These are phyloP conservation scores for Spongia lamella DNA, from an alignment of 37 sponge, comb jelly and placozoan genomes.

Conservation along the genomic window DNA sequence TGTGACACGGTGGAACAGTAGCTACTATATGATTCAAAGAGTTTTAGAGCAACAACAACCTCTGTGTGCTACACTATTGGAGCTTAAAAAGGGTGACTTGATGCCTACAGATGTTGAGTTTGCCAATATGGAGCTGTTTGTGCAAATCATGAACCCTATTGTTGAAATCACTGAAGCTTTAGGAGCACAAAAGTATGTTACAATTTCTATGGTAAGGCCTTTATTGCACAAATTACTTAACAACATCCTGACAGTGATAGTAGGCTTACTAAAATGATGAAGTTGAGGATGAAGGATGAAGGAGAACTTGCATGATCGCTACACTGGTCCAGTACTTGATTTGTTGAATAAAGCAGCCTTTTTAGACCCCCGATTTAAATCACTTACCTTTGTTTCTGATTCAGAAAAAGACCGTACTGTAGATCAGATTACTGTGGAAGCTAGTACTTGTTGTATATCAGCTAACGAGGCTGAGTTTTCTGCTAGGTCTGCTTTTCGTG, in stretches of 20 bases:
- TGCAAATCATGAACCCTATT: conserved; percentile 25
- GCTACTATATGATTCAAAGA: conserved; percentile 24
- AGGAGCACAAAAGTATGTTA: conserved; percentile 27
- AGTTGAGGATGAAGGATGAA: conserved; percentile 2
- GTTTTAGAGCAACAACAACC: conserved; percentile 21
- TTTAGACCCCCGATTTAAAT: conserved; percentile 18
- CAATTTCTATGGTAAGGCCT: conserved; percentile 23
- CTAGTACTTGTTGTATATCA: too few relatives aligned
- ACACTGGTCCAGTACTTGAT: neutral
- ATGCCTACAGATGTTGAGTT: conserved; percentile 33
- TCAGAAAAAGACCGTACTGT: too few relatives aligned
- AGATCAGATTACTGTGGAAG: too few relatives aligned
- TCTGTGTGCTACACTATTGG: conserved; percentile 30
- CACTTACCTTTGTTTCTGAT: neutral
- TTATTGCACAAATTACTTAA: too few relatives aligned
- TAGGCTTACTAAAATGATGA: too few relatives aligned
- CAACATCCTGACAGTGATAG: too few relatives aligned
- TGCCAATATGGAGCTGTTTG: neutral
- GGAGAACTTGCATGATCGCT: neutral
- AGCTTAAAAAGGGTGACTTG: conserved; percentile 29
- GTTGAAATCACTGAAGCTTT: conserved; percentile 13
- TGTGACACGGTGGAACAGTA: conserved; percentile 34
- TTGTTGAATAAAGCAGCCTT: conserved; percentile 13
- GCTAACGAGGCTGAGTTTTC: too few relatives aligned
- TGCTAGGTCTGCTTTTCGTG: too few relatives aligned